A percentile compares a stretch with the other conserved stretches of the same genome.
phyloP scores from a whole-genome alignment of 2,888 invertebrate species.

The Esperia sulphurella region DNA sequence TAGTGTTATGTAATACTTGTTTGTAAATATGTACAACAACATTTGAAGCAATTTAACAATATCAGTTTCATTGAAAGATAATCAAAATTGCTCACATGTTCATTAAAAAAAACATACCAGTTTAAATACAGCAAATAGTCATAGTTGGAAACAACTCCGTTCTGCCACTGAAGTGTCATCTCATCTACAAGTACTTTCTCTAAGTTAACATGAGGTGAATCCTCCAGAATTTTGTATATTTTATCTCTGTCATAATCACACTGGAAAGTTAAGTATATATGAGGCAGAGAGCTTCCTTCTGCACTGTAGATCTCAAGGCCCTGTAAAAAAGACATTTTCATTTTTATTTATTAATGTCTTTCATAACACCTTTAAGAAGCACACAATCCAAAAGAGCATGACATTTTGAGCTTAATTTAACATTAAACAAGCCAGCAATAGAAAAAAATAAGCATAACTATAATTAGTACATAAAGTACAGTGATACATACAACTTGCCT shows the following conservation, averaged over 20 bases:
- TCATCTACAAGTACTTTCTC: conserved; percentile 86
- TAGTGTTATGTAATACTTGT: too few species aligned
- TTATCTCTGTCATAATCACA: conserved; percentile 83
- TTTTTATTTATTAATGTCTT: not conserved
- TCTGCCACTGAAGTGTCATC: conserved; percentile 94
- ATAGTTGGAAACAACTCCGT: conserved; percentile 91
- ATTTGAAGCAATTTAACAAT: too few species aligned
- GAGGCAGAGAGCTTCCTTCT: conserved; percentile 80
- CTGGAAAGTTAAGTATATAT: conserved; percentile 88
- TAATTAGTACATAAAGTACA: conserved; percentile 3
- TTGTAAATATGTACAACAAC: too few species aligned
- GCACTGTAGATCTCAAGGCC: conserved; percentile 90
- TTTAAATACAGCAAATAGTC: conserved; percentile 93
- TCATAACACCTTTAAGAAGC: not conserved
- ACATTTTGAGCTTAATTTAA: not conserved
- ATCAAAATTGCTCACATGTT: too few species aligned
- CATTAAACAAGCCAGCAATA: too few species aligned
- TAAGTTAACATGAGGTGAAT: conserved; percentile 82
- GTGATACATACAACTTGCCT: conserved; percentile 88
- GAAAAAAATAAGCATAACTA: too few species aligned
- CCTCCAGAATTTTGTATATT: conserved; percentile 81
- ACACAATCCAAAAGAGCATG: conserved; percentile 9
- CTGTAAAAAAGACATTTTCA: conserved; percentile 79
- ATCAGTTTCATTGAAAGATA: too few species aligned
- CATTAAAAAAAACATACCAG: conserved; percentile 78